Evolutionary conservation across 1,140 invertebrate species (phyloP).

Genomic region (Aphidius gifuensis): DNA sequence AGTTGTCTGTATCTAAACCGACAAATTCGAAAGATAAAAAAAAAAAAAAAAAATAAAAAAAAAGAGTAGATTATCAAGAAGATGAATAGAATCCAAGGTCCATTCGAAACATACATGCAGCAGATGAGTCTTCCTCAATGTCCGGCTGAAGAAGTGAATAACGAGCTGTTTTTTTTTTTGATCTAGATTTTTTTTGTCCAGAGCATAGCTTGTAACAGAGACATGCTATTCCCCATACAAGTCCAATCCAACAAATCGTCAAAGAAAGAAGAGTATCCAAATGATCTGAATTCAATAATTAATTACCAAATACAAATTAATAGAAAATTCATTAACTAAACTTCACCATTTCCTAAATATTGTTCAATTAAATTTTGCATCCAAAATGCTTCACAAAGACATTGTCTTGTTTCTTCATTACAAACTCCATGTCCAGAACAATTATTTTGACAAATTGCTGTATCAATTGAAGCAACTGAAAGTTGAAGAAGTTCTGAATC

Average conservation of each 20-base stretch:
- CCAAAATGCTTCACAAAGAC: conserved; percentile 93
- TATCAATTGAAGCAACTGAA: conserved; percentile 73
- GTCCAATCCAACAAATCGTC: conserved; percentile 62
- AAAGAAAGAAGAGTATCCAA: conserved; percentile 64
- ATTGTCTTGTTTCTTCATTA: conserved; percentile 77
- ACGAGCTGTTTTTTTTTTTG: conserved; percentile 49
- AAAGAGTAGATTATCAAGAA: conserved; percentile 10
- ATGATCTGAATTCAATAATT: no score
- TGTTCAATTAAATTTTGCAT: conserved; percentile 77
- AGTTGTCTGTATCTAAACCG: neutral
- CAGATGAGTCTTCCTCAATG: conserved; percentile 45
- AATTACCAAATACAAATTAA: no score
- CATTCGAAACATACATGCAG: conserved; percentile 36
- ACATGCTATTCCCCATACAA: conserved; percentile 70
- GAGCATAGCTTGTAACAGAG: conserved; percentile 62
- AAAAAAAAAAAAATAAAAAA: conserved; percentile 3
- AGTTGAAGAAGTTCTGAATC: conserved; percentile 73
- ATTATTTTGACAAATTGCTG: conserved; percentile 85
- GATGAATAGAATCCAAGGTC: conserved; percentile 19
- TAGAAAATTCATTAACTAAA: no score
- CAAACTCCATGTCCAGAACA: conserved; percentile 91
- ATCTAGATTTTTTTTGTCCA: conserved; percentile 41
- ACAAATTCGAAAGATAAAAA: neutral
- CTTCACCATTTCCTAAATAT: conserved; percentile 64
- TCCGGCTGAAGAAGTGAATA: conserved; percentile 50